Evolutionary conservation across 2,888 invertebrate genomes (phyloP), one percentile per base, ranked within the genome.

Genomic region (Melipona beecheii): DNA sequence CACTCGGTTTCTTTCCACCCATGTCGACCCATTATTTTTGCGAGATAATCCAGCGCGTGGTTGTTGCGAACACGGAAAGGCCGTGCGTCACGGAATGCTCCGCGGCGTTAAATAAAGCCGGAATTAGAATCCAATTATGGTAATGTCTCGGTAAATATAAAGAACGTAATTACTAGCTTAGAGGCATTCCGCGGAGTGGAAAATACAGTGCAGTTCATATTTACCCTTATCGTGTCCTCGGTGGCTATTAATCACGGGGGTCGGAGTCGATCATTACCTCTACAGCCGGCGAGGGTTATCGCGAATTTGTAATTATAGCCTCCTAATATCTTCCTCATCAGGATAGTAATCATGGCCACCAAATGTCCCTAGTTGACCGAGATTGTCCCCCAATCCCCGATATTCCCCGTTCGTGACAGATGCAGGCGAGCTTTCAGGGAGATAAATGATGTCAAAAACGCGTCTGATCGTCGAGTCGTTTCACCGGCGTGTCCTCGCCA

Each of bases 301-400:
- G 76, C 80, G 89, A 72, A 81, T 89, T 84, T 81, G 86, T 89
- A 88, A 88, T 88, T 88, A 88, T 84, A 83, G 77, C 79, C 81
- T 88, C 87, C 87, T 89, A 89, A 88, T 88, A 88, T 88, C 89
- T 89, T 84, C 84, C 89, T 89, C 86, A 82, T 88, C 84, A 78
- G 81, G 83, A 80, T 86, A 82, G 87, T 89, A 89, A 88, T 88
- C 89, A 88, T 73, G 76, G 75, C 84, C 69, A 70, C 86, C 84
- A 73, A 81, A 86, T 83, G 82, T 89, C 79, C 80, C 69, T 64
- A 73, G 78, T 85, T 81, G 85, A 81, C 81, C 85, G 85, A 85
- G 85, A 85, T 85, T 85, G 75, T 85, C 77, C 80, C 76, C 76
- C 82, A 84, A 82, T 88, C 80, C 9, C 76, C 84, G 78, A 80